Percentiles rank a stretch among this genome's conserved stretches.
Evolutionary conservation across 1,140 invertebrate genomes (phyloP).

Genomic region (Penaeus japonicus): DNA sequence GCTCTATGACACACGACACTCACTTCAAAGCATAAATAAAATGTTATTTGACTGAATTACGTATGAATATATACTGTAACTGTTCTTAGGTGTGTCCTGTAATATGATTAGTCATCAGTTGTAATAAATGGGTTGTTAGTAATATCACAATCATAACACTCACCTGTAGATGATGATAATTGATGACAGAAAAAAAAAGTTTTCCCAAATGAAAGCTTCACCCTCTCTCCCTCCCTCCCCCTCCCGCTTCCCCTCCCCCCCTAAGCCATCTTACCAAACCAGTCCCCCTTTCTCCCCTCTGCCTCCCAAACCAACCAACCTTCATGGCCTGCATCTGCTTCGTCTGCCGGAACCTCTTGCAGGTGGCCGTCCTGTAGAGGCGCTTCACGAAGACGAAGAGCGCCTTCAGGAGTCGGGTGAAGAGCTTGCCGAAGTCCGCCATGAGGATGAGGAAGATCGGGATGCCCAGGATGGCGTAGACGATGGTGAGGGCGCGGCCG

Average conservation of each 20-base stretch:
- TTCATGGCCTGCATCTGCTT: conserved; percentile 73
- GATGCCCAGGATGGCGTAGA: conserved; percentile 94
- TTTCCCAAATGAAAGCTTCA: background rate
- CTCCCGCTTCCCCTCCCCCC: background rate
- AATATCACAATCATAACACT: no score
- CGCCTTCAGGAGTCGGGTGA: conserved; percentile 90
- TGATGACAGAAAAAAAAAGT: no score
- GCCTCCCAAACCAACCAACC: background rate
- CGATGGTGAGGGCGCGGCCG: conserved; percentile 86
- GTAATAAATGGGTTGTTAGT: no score
- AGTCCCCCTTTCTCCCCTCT: no score
- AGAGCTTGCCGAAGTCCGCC: conserved; percentile 92
- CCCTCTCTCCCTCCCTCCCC: background rate
- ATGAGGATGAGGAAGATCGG: conserved; percentile 89
- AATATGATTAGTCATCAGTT: no score
- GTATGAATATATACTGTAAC: no score
- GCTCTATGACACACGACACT: no score
- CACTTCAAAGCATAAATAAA: no score
- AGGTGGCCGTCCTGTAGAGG: conserved; percentile 85
- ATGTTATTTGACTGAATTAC: no score
- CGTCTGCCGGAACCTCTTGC: conserved; percentile 77
- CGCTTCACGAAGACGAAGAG: conserved; percentile 89
- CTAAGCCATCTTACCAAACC: no score
- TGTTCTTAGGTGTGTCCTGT: no score
- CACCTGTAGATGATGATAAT: no score